Base-by-base conservation (phyloP, 2,797 vertebrate genomes). In the Diplodus puntazzo region DNA sequence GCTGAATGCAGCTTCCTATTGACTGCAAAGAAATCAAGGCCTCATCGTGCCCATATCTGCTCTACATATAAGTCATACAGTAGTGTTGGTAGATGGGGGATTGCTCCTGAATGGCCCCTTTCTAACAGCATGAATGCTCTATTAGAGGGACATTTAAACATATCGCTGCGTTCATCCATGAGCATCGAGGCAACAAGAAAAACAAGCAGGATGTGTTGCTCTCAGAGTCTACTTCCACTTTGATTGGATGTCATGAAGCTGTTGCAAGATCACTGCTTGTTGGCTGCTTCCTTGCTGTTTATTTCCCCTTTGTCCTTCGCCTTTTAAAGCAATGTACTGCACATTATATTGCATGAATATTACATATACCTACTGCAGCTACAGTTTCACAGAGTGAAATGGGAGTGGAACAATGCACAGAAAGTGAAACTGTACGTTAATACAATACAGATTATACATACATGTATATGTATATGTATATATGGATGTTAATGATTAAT, bases 11-110 rank as follows among this genome's bases (percentile, higher is more conserved):
- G 62, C 52, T 77, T 69, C 55, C 18, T 84, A 67, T 83, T 91
- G 79, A 84, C 81, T 74, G 67, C 73, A 71, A 82, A 81, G 73
- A 82, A 88, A 87, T 73, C 73, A 85, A 85, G 72, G 61, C 75
- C 75, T 75, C 79, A 75, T 89, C 83, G 74, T 54, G 53, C 64
- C 80, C 53, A 20, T 76, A 80, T 88, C 64, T 75, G 62, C 63
- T 71, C 65, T 61, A 70, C 70, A 82, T 82, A 90, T 48, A 50
- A 87, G 80, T 87, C 83, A 75, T 62, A 73, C 67, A 69, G 66
- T 75, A 75, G 78, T 78, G 79, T 73, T 86, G 75, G 85, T 79
- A 80, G 78, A 84, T 77, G 66, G 71, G 71, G 69, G 58, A 68
- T 69, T 83, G 81, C 78, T 83, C 72, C 77, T 79, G 63, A 89